These are phyloP conservation scores for Streptopelia turtur DNA, from an alignment of 2,797 vertebrate genomes.

Conservation along the genomic window DNA sequence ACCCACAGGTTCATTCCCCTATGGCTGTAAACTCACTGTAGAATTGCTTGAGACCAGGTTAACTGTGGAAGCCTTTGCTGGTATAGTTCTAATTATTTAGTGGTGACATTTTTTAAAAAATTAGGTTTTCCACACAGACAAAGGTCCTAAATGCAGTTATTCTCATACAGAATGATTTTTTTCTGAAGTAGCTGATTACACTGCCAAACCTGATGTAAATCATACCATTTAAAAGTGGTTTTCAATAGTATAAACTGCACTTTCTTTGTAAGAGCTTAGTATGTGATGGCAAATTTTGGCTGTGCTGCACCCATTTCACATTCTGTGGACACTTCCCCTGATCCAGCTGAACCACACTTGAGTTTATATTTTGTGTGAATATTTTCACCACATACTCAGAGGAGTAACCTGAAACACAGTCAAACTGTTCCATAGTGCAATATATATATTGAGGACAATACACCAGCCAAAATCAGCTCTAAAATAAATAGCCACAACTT, in stretches of 20 bases:
- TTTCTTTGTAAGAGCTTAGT: not conserved
- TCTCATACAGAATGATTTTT: not conserved
- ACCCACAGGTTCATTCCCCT: not conserved
- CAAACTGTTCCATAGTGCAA: constrained; percentile 6
- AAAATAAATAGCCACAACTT: constrained; percentile 53
- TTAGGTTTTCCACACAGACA: not conserved
- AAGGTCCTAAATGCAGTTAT: not conserved
- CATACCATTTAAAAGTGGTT: not conserved
- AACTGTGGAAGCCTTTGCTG: not conserved
- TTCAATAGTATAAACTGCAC: not conserved
- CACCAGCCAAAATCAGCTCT: constrained; percentile 23
- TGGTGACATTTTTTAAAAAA: not conserved
- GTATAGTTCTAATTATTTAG: not conserved
- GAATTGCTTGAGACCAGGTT: not conserved
- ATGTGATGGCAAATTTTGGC: not conserved
- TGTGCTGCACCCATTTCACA: not conserved
- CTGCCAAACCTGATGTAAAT: not conserved
- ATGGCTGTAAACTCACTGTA: not conserved
- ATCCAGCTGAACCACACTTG: not conserved
- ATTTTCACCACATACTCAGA: not conserved
- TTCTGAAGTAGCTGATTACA: not conserved
- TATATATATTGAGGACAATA: not conserved
- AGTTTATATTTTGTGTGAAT: not conserved
- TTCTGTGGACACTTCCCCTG: not conserved
- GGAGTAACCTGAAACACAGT: not conserved